phyloP scores from a whole-genome alignment of 1,140 invertebrate genomes.

The Dendroctonus ponderosae region DNA sequence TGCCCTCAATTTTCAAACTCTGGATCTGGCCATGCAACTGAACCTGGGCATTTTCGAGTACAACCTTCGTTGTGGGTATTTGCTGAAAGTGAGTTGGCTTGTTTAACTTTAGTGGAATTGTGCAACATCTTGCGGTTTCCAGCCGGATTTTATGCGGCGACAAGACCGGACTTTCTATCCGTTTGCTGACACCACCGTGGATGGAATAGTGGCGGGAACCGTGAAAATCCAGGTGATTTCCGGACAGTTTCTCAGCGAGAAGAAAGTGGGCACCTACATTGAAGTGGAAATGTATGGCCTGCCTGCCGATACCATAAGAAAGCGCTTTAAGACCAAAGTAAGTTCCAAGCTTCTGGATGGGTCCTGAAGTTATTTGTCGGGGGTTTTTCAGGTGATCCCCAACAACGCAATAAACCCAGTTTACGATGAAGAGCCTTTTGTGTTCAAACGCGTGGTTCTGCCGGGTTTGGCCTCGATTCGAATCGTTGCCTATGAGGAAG shows the following conservation, averaged over 20 bases:
- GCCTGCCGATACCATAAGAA: conserved; percentile 96
- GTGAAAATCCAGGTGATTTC: conserved; percentile 87
- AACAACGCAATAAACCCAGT: conserved; percentile 96
- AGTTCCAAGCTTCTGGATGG: not conserved
- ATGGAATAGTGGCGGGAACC: conserved; percentile 97
- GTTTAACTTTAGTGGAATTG: no score
- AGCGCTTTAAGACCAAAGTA: conserved; percentile 90
- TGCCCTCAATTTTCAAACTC: conserved; percentile 96
- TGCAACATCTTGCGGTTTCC: not conserved
- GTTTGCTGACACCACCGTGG: conserved; percentile 97
- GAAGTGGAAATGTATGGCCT: conserved; percentile 99
- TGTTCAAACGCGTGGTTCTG: conserved; percentile 98
- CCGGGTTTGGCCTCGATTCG: conserved; percentile 94
- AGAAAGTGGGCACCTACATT: conserved; percentile 93
- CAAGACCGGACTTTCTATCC: conserved; percentile 94
- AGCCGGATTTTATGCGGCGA: conserved; percentile 95
- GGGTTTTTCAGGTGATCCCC: conserved; percentile 61
- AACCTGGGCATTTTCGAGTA: conserved; percentile 99
- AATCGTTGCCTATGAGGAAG: conserved; percentile 96
- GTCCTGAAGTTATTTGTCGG: not conserved
- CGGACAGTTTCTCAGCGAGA: conserved; percentile 94
- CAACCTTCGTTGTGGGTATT: conserved; percentile 91
- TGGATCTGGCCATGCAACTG: conserved; percentile 97
- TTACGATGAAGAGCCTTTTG: conserved; percentile 95
- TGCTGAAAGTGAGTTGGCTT: conserved; percentile 64